A percentile compares a stretch with the other conserved stretches of the same genome.
phyloP scores from a whole-genome alignment of 2,888 invertebrate genomes.

The Ferdinandea cuprea region DNA sequence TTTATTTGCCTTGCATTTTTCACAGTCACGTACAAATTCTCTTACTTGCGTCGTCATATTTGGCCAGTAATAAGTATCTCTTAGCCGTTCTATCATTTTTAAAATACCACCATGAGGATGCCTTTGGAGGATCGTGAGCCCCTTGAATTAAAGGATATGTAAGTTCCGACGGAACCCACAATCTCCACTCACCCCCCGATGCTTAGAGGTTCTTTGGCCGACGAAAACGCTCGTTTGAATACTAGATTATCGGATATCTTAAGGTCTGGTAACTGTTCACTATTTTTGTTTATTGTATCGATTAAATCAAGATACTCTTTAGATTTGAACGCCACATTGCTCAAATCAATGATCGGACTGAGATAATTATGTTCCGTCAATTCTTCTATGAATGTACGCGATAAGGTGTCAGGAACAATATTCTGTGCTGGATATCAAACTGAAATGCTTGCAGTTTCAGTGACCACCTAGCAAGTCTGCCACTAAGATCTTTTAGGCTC shows the following conservation, averaged over 20 bases:
- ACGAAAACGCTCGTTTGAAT: too few species aligned
- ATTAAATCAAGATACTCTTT: background rate
- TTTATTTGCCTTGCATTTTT: conserved; percentile 35
- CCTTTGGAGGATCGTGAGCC: conserved; percentile 31
- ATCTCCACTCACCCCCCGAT: conserved; percentile 6
- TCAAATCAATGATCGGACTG: too few species aligned
- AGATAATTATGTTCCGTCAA: too few species aligned
- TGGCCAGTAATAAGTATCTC: conserved; percentile 66
- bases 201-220: background rate
- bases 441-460: too few species aligned
- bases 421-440: conserved; percentile 24
- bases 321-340: too few species aligned
- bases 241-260: too few species aligned
- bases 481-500: too few species aligned
- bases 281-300: background rate
- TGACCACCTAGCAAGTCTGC: too few species aligned
- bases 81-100: conserved; percentile 26
- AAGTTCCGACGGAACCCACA: conserved; percentile 17
- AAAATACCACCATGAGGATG: conserved; percentile 31
- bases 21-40: conserved; percentile 3
- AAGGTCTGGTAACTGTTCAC: too few species aligned
- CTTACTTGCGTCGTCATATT: conserved; percentile 33
- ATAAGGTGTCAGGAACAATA: too few species aligned
- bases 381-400: too few species aligned
- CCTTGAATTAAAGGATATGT: background rate